Conservation (phyloP, 2,888 invertebrate genomes). For the Chloromyia formosa region DNA sequence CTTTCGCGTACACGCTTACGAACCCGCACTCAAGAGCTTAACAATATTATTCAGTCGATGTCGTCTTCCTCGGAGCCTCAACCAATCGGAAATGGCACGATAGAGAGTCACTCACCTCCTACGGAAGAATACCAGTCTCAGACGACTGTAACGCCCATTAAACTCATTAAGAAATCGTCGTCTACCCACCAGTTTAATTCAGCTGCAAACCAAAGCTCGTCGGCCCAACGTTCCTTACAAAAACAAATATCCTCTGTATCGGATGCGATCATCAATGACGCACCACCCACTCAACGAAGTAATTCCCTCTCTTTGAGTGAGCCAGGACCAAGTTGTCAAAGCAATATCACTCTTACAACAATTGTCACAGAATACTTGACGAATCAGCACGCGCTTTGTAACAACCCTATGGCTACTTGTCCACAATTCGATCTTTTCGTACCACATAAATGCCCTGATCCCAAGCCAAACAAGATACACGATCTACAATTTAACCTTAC, state of each 20-base stretch:
- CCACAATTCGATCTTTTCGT: slow-evolving; percentile 95
- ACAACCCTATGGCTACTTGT: slow-evolving; percentile 97
- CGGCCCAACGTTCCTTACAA: slow-evolving; percentile 62
- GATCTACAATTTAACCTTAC: slow-evolving; percentile 75
- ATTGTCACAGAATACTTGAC: slow-evolving; percentile 97
- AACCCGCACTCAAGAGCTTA: slow-evolving; percentile 56
- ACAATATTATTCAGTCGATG: slow-evolving; percentile 47
- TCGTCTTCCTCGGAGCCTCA: neutral
- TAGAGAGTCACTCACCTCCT: slow-evolving; percentile 4
- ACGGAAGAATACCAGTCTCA: neutral
- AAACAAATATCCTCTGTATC: slow-evolving; percentile 65
- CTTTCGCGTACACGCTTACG: slow-evolving; percentile 58
- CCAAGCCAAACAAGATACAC: slow-evolving; percentile 67
- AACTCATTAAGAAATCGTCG: slow-evolving; percentile 56
- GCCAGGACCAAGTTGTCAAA: slow-evolving; percentile 56
- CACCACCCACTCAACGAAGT: slow-evolving; percentile 50
- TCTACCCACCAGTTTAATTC: slow-evolving; percentile 42
- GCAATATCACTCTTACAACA: slow-evolving; percentile 79
- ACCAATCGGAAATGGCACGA: neutral
- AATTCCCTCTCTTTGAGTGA: slow-evolving; percentile 56
- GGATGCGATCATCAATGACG: slow-evolving; percentile 51
- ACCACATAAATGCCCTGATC: slow-evolving; percentile 96
- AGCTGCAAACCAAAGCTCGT: slow-evolving; percentile 14
- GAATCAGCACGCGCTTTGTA: slow-evolving; percentile 97
- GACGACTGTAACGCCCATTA: slow-evolving; percentile 55